Evolutionary conservation across 2,888 invertebrate genomes (phyloP), one percentile per base, ranked within the genome.

Genomic region (Parnassius mnemosyne): DNA sequence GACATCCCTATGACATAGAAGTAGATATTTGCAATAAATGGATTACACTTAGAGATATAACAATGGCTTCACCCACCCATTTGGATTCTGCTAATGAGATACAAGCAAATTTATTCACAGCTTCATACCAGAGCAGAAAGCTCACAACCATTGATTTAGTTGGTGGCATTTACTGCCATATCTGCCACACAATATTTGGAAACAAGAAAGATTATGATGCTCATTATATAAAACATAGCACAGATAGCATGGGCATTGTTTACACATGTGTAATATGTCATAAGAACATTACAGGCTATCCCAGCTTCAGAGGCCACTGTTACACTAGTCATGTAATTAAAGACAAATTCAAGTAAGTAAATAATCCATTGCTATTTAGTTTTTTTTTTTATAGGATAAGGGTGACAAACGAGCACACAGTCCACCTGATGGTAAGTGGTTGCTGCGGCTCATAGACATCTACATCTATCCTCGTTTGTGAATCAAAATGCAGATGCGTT

Each of bases 261-360:
- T 94, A 93, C 77, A 93, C 93, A 9, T 94, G 94, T 75, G 91
- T 93, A 9, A 86, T 87, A 65, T 94, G 94, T 75, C 84, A 84
- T 69, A 92, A 92, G 70, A 89, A 92, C 65, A 86, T 92, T 65
- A 79, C 84, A 46, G 89, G 89, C 60, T 94, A 93, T 75, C 87
- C 92, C 2, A 92, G 91, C 62, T 93, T 93, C 79, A 85, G 93
- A 60, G 93, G 92, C 42, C 94, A 94, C 78, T 93, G 93, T 79
- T 94, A 94, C 75, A 76, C 76, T 55, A 79, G 81, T 11, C 94
- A 94, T 75, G 92, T 93, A 51, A 87, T 87, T 20, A 93, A 92
- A 74, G 87, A 92, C 60, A 86, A 90, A 79, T 93, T 89, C 74
- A 92, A 87, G 93, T 93, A 71, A 87, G 92, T 78, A 5, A 46